A percentile compares a stretch with the other conserved stretches of the same genome.
phyloP scores from a whole-genome alignment of 2,888 invertebrate species.

The Drosophila nr. medialis region DNA sequence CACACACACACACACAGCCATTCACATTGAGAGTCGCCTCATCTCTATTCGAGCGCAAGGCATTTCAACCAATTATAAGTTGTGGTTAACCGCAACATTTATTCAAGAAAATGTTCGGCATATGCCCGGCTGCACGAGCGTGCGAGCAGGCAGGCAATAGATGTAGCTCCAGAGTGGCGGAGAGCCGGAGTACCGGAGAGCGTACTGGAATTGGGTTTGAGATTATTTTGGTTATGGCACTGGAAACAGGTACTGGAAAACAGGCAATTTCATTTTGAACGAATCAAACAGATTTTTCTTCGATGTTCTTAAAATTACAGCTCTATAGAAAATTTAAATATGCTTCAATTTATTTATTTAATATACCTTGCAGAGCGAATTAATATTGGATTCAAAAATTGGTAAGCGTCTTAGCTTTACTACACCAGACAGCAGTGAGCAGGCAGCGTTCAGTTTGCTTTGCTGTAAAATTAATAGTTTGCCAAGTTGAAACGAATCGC shows the following conservation, averaged over 20 bases:
- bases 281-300: background rate
- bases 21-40: constrained; percentile 30
- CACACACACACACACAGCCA: constrained; percentile 23
- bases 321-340: background rate
- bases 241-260: constrained; percentile 13
- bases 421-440: background rate
- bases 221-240: constrained; percentile 2
- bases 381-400: background rate
- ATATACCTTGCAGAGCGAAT: background rate
- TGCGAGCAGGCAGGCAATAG: constrained; percentile 53
- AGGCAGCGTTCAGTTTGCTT: constrained; percentile 1
- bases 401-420: constrained; percentile 8
- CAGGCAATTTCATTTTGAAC: constrained; percentile 1
- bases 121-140: constrained; percentile 48
- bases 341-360: background rate
- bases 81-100: constrained; percentile 85
- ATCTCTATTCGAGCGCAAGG: constrained; percentile 64
- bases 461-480: constrained; percentile 82
- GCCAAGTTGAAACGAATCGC: constrained; percentile 83
- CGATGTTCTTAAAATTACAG: background rate
- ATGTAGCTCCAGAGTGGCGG: background rate
- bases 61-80: constrained; percentile 85
- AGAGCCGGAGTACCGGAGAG: constrained; percentile 16
- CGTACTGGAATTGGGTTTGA: constrained; percentile 14
- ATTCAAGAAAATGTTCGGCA: constrained; percentile 82